Evolutionary conservation across 2,888 invertebrate genomes (phyloP).

Genomic region (Eugnorisma glareosa): DNA sequence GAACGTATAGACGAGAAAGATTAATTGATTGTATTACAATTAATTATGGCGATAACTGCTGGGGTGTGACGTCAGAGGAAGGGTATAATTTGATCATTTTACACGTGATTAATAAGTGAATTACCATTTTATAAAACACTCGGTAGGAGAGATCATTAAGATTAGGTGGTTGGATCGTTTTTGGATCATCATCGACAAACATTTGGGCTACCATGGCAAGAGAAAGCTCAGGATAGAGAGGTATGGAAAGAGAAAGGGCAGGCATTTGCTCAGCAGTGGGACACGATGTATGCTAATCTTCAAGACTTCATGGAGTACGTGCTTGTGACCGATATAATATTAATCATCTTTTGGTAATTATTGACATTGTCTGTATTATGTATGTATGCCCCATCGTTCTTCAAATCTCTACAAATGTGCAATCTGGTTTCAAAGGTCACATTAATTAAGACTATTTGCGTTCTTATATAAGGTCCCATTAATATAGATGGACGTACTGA

Average conservation of each 20-base stretch:
- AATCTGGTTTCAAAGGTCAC: too few relatives aligned
- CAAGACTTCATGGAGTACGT: neutral
- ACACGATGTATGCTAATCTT: too few relatives aligned
- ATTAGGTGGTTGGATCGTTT: neutral
- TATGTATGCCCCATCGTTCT: too few relatives aligned
- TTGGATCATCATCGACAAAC: neutral
- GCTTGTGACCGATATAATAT: neutral
- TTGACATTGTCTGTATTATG: neutral
- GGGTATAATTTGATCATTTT: conserved; percentile 13
- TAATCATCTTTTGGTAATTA: neutral
- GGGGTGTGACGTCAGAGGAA: conserved; percentile 5
- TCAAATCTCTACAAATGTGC: neutral
- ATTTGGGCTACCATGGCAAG: too few relatives aligned
- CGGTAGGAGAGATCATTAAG: neutral
- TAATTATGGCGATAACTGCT: conserved; percentile 36
- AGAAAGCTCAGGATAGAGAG: too few relatives aligned
- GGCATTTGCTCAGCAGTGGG: too few relatives aligned
- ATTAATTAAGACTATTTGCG: neutral
- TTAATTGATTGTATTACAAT: conserved; percentile 48
- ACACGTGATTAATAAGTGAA: neutral
- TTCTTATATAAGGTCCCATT: too few relatives aligned
- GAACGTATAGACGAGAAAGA: conserved; percentile 29
- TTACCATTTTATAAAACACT: neutral
- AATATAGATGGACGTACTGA: too few relatives aligned
- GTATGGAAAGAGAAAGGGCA: too few relatives aligned